Conservation (phyloP, 2,888 invertebrate genomes). For the Oconnorella tubifera region DNA sequence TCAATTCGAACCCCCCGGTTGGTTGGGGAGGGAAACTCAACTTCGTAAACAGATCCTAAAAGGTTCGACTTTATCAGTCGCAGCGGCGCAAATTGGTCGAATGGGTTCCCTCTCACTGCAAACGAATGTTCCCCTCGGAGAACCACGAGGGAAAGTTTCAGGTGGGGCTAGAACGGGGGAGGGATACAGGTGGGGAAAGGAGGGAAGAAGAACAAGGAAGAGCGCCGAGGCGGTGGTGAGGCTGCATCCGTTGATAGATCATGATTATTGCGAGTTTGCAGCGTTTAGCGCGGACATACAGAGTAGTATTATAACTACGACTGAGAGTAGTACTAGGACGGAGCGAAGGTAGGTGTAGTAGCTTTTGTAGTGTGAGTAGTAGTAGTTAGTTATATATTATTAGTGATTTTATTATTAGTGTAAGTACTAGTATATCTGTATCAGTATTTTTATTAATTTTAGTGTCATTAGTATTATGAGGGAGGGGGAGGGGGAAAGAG, state of each 20-base stretch:
- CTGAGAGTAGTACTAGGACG: constrained; percentile 29
- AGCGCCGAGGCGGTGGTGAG: neutral
- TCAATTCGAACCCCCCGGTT: no score
- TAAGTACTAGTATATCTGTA: no score
- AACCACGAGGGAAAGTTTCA: neutral
- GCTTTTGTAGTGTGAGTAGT: no score
- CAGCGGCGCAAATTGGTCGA: constrained; percentile 5
- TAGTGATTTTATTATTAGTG: neutral
- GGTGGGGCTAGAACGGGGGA: neutral
- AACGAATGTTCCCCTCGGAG: neutral
- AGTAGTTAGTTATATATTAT: neutral
- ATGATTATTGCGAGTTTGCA: constrained; percentile 39
- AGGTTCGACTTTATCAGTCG: no score
- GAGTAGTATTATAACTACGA: constrained; percentile 37
- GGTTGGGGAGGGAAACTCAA: no score
- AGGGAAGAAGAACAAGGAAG: neutral
- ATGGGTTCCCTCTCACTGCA: neutral
- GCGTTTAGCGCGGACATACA: constrained; percentile 38
- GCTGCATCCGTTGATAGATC: constrained; percentile 39
- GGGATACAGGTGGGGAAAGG: neutral
- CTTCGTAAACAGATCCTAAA: no score
- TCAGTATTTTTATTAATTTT: no score
- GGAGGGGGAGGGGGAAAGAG: no score
- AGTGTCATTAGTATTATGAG: no score
- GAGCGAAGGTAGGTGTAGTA: constrained; percentile 32